phyloP scores from a whole-genome alignment of 1,140 invertebrate genomes.

The Telenomus remus region DNA sequence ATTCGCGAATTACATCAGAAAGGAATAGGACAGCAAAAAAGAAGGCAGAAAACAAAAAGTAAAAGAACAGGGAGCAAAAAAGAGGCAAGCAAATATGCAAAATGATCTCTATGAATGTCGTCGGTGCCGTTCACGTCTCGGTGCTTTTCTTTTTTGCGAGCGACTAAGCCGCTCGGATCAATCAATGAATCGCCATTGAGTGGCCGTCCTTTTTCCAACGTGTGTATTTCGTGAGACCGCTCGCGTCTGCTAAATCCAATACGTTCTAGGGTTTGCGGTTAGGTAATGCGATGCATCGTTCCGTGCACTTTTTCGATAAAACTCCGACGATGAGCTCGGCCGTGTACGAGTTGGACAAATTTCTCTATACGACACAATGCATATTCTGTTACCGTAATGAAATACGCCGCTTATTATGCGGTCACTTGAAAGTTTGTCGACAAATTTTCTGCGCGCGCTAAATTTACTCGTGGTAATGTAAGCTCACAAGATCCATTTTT shows the following conservation, averaged over 20 bases:
- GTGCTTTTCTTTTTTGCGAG: conserved; percentile 6
- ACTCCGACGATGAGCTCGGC: conserved; percentile 20
- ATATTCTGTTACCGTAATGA: conserved; percentile 52
- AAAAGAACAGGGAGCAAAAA: neutral
- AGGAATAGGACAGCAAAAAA: neutral
- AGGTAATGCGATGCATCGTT: conserved; percentile 47
- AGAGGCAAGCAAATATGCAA: neutral
- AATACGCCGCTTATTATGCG: conserved; percentile 35
- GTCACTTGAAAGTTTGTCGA: conserved; percentile 35
- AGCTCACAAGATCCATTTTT: neutral
- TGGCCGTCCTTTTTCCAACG: conserved; percentile 1
- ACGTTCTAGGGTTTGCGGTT: conserved; percentile 26
- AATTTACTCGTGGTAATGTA: conserved; percentile 30
- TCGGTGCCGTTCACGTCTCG: neutral
- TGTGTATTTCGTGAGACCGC: conserved; percentile 23
- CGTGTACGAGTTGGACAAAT: conserved; percentile 1
- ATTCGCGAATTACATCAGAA: neutral
- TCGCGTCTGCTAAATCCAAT: conserved; percentile 7
- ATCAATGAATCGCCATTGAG: conserved; percentile 18
- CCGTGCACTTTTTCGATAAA: conserved; percentile 29
- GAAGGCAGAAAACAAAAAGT: neutral
- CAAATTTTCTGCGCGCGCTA: conserved; percentile 33
- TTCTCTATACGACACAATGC: conserved; percentile 20
- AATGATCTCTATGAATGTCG: neutral
- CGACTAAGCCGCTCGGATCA: neutral